Conservation (phyloP, 92 coral and sea anemone species). For the Scolanthus callimorphus region DNA sequence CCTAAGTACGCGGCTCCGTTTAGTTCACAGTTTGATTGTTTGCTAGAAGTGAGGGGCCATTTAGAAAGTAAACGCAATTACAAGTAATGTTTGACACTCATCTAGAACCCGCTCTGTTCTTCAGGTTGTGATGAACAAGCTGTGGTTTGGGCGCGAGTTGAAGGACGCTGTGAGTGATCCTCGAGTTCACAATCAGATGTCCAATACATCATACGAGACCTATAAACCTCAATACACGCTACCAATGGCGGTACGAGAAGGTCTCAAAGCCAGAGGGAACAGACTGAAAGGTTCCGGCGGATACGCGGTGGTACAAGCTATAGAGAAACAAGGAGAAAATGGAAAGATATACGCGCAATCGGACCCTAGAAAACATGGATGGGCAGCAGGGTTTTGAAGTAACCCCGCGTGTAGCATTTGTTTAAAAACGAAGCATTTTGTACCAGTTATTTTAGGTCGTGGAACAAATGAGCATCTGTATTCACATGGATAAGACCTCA, state of each 20-base stretch:
- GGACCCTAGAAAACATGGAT: constrained; percentile 69
- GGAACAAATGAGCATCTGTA: too few relatives aligned
- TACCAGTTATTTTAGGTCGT: too few relatives aligned
- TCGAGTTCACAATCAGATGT: constrained; percentile 63
- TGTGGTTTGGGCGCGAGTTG: constrained; percentile 62
- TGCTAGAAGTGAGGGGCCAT: too few relatives aligned
- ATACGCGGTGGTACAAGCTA: constrained; percentile 62
- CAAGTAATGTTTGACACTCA: too few relatives aligned
- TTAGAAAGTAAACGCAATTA: too few relatives aligned
- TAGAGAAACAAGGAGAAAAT: constrained; percentile 11
- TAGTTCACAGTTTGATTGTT: too few relatives aligned
- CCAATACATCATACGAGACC: constrained; percentile 42
- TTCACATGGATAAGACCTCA: neutral
- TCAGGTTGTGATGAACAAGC: constrained; percentile 54
- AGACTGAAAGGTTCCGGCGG: constrained; percentile 1
- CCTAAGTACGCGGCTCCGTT: too few relatives aligned
- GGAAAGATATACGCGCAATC: constrained; percentile 48
- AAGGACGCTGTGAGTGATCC: constrained; percentile 43
- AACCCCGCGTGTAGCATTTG: too few relatives aligned
- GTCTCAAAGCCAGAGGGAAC: constrained; percentile 47
- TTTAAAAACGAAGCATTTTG: too few relatives aligned
- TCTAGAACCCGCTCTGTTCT: too few relatives aligned
- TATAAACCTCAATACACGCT: constrained; percentile 22
- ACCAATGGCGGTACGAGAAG: constrained; percentile 36
- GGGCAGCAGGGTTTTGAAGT: constrained; percentile 57